Evolutionary conservation across 2,113 vertebrate genomes (phyloP).

Genomic region (Peromyscus polionotus): DNA sequence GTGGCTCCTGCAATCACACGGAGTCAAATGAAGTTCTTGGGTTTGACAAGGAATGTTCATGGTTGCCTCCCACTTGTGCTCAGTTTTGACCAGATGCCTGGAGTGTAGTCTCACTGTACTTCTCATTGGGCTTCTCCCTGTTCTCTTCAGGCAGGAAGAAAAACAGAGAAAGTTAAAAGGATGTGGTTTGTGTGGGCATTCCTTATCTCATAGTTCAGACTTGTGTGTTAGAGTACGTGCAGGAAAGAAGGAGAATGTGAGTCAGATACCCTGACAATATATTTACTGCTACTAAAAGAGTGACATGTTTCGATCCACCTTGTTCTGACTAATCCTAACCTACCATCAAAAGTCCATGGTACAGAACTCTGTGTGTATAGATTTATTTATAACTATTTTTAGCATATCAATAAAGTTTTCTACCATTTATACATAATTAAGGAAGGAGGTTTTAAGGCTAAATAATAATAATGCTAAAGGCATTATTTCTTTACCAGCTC

Average conservation of each 20-base stretch:
- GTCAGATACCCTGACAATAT: conserved; percentile 10
- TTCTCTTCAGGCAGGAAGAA: conserved; percentile 36
- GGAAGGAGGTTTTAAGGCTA: not conserved
- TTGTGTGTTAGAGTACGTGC: not conserved
- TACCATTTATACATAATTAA: not conserved
- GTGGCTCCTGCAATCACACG: not conserved
- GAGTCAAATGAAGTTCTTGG: not conserved
- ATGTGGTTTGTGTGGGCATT: conserved; percentile 9
- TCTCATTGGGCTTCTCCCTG: not conserved
- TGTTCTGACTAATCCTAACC: not conserved
- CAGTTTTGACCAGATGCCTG: not conserved
- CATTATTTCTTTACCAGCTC: not conserved
- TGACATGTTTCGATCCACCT: not conserved
- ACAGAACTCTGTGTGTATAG: not conserved
- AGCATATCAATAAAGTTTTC: conserved; percentile 4
- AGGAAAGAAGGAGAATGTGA: conserved; percentile 41
- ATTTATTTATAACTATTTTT: not conserved
- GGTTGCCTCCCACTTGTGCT: not conserved
- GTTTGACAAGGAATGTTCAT: not conserved
- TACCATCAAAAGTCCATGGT: not conserved
- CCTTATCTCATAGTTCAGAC: conserved; percentile 30
- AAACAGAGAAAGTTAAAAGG: conserved; percentile 52
- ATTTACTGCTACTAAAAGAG: conserved; percentile 19
- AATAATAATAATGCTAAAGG: not conserved
- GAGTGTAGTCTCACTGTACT: not conserved